Percentiles rank a stretch among this genome's conserved stretches.
These are phyloP conservation scores for Perccottus glenii DNA, from an alignment of 2,113 vertebrate species.

Conservation along the genomic window DNA sequence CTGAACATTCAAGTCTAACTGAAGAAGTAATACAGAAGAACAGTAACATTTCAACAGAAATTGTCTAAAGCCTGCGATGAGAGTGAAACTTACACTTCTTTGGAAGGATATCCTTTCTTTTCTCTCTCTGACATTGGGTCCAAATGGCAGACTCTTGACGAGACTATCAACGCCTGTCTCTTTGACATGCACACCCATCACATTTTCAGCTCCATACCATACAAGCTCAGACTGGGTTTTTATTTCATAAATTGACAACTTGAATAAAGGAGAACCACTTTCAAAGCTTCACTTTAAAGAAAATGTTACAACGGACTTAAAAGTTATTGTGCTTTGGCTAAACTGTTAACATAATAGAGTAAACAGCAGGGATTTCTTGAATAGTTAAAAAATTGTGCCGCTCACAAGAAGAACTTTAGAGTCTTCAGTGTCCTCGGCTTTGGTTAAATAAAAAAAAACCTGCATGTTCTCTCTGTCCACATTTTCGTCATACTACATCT, in stretches of 20 bases:
- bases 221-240: neutral
- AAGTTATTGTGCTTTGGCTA: neutral
- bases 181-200: neutral
- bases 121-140: neutral
- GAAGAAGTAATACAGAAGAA: neutral
- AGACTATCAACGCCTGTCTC: conserved; percentile 1
- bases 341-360: neutral
- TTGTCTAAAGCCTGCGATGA: too few species aligned
- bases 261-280: neutral
- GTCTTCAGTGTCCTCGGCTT: conserved; percentile 18
- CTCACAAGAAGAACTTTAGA: neutral
- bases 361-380: neutral
- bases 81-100: neutral
- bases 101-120: neutral
- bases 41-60: neutral
- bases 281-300: neutral
- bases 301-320: neutral
- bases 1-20: too few species aligned
- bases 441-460: conserved; percentile 21
- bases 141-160: neutral
- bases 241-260: neutral
- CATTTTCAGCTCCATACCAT: neutral
- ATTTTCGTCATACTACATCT: conserved; percentile 29
- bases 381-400: neutral
- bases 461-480: conserved; percentile 12